phyloP scores from a whole-genome alignment of 2,797 vertebrate genomes.

The Sphenodon punctatus region DNA sequence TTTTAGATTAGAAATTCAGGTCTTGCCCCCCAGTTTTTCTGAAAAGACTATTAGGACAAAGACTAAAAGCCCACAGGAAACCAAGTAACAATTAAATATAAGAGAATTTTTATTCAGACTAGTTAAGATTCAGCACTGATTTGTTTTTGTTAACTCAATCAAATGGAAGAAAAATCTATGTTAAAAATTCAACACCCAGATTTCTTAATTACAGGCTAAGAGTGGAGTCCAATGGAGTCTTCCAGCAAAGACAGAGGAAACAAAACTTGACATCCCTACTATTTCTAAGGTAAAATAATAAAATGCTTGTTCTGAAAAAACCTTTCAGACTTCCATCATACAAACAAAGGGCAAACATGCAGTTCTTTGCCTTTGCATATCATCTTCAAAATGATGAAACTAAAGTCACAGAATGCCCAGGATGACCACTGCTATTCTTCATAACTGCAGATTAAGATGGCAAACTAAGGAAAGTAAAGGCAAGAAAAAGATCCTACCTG shows the following conservation, averaged over 20 bases:
- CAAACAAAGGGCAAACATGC: no score
- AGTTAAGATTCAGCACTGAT: not conserved
- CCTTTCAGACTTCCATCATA: not conserved
- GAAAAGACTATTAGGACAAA: not conserved
- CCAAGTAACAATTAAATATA: not conserved
- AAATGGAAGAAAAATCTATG: not conserved
- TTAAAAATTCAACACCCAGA: not conserved
- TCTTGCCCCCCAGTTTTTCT: not conserved
- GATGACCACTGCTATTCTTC: not conserved
- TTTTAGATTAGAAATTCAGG: not conserved
- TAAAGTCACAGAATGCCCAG: not conserved
- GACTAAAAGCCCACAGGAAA: not conserved
- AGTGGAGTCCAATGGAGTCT: not conserved
- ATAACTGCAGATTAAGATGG: not conserved
- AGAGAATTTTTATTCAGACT: not conserved
- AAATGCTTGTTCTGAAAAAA: not conserved
- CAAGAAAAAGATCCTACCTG: constrained; percentile 75
- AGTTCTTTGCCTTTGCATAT: not conserved
- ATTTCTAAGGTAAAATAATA: not conserved
- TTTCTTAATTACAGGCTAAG: not conserved
- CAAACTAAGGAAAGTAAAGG: not conserved
- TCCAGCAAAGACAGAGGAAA: not conserved
- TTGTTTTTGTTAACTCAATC: not conserved
- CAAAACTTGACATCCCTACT: not conserved
- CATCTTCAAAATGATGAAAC: not conserved